Conservation (phyloP, 2,888 invertebrate species). For the Ophion slaviceki region DNA sequence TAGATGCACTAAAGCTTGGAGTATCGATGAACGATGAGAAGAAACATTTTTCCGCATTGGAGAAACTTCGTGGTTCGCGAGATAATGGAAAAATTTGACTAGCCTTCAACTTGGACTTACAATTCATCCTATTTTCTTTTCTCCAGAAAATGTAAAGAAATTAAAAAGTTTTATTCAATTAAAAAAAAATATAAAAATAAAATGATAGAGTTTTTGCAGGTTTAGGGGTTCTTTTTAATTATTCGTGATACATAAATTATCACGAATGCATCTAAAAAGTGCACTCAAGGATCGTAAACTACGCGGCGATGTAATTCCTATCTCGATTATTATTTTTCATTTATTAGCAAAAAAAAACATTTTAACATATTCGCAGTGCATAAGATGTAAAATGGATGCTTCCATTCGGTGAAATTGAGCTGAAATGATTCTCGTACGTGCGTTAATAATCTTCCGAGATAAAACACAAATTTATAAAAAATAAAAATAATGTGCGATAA, state of each 20-base stretch:
- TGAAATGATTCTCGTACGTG: not conserved
- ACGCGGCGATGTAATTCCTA: too few relatives aligned
- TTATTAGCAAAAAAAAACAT: too few relatives aligned
- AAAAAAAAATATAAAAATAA: too few relatives aligned
- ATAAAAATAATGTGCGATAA: constrained; percentile 33
- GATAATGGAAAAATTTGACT: not conserved
- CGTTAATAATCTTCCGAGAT: constrained; percentile 7
- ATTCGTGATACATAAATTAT: too few relatives aligned
- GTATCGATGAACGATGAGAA: constrained; percentile 2
- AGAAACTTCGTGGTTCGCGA: not conserved
- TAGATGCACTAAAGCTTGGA: constrained; percentile 8
- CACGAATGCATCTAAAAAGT: too few relatives aligned
- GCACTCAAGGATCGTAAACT: too few relatives aligned
- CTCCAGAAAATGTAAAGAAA: too few relatives aligned
- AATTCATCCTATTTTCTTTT: not conserved
- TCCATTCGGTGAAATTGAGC: not conserved
- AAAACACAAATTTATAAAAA: constrained; percentile 10
- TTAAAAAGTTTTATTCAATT: not conserved
- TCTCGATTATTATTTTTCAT: too few relatives aligned
- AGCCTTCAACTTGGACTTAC: not conserved
- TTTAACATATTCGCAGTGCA: too few relatives aligned
- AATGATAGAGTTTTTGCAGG: too few relatives aligned
- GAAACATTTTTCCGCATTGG: not conserved
- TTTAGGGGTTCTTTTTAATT: too few relatives aligned
- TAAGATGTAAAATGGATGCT: constrained; percentile 6